These are phyloP conservation scores for Daktulosphaira vitifoliae DNA, from an alignment of 1,140 invertebrate species.

Conservation along the genomic window DNA sequence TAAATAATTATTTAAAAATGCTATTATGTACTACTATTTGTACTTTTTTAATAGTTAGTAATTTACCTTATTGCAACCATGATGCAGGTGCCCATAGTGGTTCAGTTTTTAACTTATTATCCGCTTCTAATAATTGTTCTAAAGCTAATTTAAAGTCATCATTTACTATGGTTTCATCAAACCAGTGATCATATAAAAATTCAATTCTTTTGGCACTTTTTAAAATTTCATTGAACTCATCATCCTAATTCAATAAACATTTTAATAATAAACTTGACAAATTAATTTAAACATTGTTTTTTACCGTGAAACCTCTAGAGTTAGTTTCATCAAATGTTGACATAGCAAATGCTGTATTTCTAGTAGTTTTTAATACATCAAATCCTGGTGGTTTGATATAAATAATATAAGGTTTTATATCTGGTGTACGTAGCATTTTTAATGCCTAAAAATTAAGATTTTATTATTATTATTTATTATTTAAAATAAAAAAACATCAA, in stretches of 20 bases:
- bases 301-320: constrained; percentile 81
- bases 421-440: constrained; percentile 79
- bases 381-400: constrained; percentile 87
- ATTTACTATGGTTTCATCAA: constrained; percentile 89
- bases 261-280: background rate
- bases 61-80: constrained; percentile 82
- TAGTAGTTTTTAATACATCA: constrained; percentile 71
- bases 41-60: too few relatives aligned
- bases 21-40: too few relatives aligned
- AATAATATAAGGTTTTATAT: constrained; percentile 90
- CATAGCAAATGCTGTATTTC: constrained; percentile 67
- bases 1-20: too few relatives aligned
- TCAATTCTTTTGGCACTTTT: constrained; percentile 81
- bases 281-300: constrained; percentile 38
- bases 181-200: constrained; percentile 87
- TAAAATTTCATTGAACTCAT: constrained; percentile 85
- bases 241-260: constrained; percentile 56
- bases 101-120: constrained; percentile 81
- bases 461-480: background rate
- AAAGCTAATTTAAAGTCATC: constrained; percentile 79
- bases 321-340: constrained; percentile 84
- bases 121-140: constrained; percentile 70
- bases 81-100: constrained; percentile 92
- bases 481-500: constrained; percentile 17
- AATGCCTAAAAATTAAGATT: constrained; percentile 60